These are phyloP conservation scores for Drosophila seguyi DNA, from an alignment of 1,140 invertebrate species.

Conservation along the genomic window DNA sequence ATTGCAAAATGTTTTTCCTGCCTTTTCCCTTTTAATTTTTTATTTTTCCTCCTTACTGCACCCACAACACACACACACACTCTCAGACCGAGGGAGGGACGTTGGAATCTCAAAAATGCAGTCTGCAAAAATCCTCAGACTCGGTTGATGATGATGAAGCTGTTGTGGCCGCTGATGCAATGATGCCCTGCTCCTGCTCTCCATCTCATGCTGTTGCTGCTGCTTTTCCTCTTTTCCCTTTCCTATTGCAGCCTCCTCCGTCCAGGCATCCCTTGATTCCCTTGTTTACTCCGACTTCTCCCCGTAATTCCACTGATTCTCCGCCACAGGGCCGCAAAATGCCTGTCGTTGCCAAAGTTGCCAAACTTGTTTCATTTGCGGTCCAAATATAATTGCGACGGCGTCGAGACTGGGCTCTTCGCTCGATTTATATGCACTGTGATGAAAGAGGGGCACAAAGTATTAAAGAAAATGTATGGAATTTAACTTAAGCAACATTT, in stretches of 20 bases:
- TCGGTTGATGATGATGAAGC: constrained; percentile 69
- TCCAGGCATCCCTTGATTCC: constrained; percentile 1
- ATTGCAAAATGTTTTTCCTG: constrained; percentile 61
- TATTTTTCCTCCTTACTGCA: background rate
- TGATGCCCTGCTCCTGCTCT: constrained; percentile 15
- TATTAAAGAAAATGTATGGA: too few relatives aligned
- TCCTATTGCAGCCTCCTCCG: background rate
- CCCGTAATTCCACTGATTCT: constrained; percentile 22
- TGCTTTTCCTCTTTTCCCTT: constrained; percentile 2
- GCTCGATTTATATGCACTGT: constrained; percentile 30
- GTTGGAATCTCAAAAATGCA: constrained; percentile 79
- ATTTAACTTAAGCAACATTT: too few relatives aligned
- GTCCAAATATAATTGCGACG: constrained; percentile 77
- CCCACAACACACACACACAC: constrained; percentile 11
- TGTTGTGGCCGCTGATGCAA: constrained; percentile 71
- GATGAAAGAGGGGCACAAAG: background rate
- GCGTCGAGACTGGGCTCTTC: constrained; percentile 30
- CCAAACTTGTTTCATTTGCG: constrained; percentile 84
- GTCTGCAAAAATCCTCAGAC: constrained; percentile 48
- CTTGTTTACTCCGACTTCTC: constrained; percentile 3
- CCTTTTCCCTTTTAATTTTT: constrained; percentile 9
- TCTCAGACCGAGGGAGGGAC: background rate
- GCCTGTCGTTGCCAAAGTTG: constrained; percentile 77
- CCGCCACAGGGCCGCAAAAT: constrained; percentile 62
- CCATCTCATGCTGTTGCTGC: background rate